These are phyloP conservation scores for Chloroceryle aenea DNA, from an alignment of 2,113 vertebrate genomes.

Conservation along the genomic window DNA sequence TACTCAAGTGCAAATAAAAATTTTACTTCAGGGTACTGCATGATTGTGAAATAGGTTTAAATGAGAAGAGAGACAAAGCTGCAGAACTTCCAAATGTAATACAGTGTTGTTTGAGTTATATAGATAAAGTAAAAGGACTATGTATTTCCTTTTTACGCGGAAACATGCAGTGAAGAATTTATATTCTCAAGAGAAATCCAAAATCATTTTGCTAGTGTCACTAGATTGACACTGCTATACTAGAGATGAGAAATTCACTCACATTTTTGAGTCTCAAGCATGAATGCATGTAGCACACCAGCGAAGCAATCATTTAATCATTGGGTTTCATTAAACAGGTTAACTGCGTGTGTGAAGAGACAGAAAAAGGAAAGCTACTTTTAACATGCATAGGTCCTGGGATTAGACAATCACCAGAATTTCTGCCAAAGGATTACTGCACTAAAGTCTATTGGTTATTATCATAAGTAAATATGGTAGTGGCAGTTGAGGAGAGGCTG, in stretches of 20 bases:
- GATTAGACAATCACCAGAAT: not conserved
- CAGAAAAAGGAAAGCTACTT: not conserved
- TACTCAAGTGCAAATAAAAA: not conserved
- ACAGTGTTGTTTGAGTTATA: not conserved
- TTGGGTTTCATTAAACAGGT: not conserved
- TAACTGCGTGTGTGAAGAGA: not conserved
- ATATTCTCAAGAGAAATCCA: not conserved
- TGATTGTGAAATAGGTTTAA: not conserved
- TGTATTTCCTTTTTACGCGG: not conserved
- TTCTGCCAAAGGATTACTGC: not conserved
- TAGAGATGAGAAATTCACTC: not conserved
- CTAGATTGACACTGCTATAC: not conserved
- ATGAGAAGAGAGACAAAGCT: not conserved
- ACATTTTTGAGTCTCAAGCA: not conserved
- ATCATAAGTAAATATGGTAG: not conserved
- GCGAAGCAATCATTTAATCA: not conserved
- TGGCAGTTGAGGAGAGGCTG: not conserved
- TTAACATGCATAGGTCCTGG: not conserved
- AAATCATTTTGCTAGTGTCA: not conserved
- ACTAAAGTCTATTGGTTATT: not conserved
- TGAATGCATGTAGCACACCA: not conserved
- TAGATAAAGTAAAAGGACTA: not conserved
- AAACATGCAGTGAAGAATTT: not conserved
- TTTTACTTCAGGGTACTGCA: not conserved
- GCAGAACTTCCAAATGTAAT: not conserved